Percentiles rank a stretch among this genome's conserved stretches.
These are phyloP conservation scores for Eulemur coronatus DNA, from an alignment of 2,797 vertebrate genomes.

Conservation along the genomic window DNA sequence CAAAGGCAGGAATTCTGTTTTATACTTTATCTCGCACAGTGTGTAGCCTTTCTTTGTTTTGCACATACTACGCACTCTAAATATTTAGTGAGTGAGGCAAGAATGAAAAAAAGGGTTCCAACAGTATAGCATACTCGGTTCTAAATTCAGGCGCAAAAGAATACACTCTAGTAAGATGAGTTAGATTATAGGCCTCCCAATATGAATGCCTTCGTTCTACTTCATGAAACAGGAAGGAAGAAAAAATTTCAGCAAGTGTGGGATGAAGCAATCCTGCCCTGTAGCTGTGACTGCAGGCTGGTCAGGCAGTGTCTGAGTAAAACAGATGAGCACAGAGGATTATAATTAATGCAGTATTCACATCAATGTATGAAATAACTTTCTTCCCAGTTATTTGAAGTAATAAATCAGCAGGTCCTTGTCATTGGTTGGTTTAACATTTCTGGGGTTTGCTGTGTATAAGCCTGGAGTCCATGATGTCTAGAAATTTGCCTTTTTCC, in stretches of 20 bases:
- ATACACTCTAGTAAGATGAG: neutral
- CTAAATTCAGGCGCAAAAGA: neutral
- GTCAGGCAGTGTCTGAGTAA: neutral
- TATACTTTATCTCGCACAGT: neutral
- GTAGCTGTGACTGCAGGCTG: accelerated
- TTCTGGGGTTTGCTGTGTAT: neutral
- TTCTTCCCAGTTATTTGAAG: neutral
- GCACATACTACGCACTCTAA: neutral
- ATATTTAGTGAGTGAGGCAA: neutral
- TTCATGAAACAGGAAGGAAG: neutral
- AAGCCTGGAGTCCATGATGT: neutral
- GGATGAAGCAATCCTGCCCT: neutral
- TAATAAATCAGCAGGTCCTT: neutral
- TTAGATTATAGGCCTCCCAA: neutral
- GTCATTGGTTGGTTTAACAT: neutral
- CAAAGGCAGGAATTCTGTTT: neutral
- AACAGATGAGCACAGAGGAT: too few relatives aligned
- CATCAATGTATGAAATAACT: neutral
- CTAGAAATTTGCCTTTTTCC: neutral
- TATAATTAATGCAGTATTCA: neutral
- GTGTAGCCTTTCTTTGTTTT: neutral
- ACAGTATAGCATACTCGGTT: neutral
- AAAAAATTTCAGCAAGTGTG: neutral
- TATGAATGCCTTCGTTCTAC: neutral
- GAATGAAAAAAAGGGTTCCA: neutral